These are phyloP conservation scores for Ennomos erosarius DNA, from an alignment of 2,888 invertebrate species.

Conservation along the genomic window DNA sequence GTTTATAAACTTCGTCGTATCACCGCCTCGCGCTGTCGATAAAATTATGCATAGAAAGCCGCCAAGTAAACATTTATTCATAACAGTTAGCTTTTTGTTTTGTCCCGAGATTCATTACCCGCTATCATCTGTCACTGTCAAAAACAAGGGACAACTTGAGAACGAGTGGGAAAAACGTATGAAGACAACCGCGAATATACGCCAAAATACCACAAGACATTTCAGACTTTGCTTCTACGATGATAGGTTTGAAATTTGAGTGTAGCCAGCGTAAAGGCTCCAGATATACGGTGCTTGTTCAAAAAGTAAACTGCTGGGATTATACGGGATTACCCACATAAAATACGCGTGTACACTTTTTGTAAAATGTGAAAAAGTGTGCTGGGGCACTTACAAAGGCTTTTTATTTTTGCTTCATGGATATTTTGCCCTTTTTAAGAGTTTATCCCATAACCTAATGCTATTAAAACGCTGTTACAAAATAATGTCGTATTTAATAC, in stretches of 20 bases:
- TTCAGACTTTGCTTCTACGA: constrained; percentile 1
- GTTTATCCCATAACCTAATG: background rate
- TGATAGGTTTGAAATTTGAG: constrained; percentile 13
- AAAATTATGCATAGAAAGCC: constrained; percentile 58
- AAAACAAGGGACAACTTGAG: constrained; percentile 37
- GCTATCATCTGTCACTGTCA: constrained; percentile 58
- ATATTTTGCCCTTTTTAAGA: background rate
- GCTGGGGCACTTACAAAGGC: background rate
- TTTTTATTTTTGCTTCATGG: constrained; percentile 14
- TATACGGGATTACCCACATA: constrained; percentile 28
- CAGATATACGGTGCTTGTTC: constrained; percentile 15
- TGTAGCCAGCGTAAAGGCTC: background rate
- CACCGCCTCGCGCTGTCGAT: constrained; percentile 34
- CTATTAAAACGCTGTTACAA: too few species aligned
- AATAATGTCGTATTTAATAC: too few species aligned
- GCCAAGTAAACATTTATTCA: constrained; percentile 57
- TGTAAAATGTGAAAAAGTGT: constrained; percentile 12
- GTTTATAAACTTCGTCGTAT: constrained; percentile 11
- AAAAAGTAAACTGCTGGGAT: constrained; percentile 28
- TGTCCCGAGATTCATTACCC: constrained; percentile 45
- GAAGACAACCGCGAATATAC: constrained; percentile 16
- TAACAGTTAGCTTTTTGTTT: constrained; percentile 57
- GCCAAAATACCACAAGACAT: constrained; percentile 3
- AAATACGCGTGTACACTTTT: constrained; percentile 18
- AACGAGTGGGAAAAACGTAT: constrained; percentile 33